phyloP scores from a whole-genome alignment of 1,140 invertebrate species.

The Triops cancriformis region DNA sequence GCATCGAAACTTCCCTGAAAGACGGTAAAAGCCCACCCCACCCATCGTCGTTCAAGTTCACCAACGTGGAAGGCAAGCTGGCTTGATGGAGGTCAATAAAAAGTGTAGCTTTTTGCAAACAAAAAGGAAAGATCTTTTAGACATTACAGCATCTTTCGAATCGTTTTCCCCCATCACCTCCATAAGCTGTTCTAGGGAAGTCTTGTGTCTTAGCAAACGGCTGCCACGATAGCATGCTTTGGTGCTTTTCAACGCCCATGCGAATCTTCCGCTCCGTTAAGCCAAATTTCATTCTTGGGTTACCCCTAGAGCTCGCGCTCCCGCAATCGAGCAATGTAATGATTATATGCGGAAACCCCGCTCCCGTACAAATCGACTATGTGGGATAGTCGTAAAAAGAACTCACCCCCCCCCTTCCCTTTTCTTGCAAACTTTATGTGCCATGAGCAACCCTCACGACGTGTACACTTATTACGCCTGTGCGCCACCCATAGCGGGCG shows the following conservation, averaged over 20 bases:
- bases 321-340: conserved; percentile 10
- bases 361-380: background rate
- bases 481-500: background rate
- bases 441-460: background rate
- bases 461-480: background rate
- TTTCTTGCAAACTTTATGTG: background rate
- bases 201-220: background rate
- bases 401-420: background rate
- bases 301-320: background rate
- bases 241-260: conserved; percentile 4
- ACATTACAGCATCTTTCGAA: background rate
- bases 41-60: background rate
- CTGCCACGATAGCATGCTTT: conserved; percentile 2
- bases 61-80: background rate
- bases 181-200: background rate
- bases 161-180: background rate
- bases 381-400: background rate
- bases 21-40: background rate
- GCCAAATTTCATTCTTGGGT: conserved; percentile 1
- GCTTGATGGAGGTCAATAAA: background rate
- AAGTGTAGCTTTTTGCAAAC: background rate
- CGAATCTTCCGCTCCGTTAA: background rate
- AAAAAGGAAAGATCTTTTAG: background rate
- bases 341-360: background rate
- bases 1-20: background rate